Conservation (phyloP, 2,113 vertebrate genomes). For the Ornithorhynchus anatinus region DNA sequence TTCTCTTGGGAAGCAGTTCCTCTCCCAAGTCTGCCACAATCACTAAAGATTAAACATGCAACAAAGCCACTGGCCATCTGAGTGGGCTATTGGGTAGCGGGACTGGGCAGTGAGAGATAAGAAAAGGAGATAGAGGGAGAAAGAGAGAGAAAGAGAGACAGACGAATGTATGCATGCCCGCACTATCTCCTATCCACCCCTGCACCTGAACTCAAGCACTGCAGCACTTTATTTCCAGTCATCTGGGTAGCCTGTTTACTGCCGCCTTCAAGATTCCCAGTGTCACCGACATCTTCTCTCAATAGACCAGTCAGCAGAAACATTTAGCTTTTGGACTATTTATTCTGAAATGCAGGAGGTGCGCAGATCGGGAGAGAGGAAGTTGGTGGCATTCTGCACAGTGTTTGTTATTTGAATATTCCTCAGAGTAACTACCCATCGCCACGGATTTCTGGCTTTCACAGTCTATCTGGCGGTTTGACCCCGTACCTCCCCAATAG, state of each 20-base stretch:
- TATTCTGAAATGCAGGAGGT: neutral
- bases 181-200: no score
- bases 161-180: no score
- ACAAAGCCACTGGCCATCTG: neutral
- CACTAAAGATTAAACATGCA: constrained; percentile 5
- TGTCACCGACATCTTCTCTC: neutral
- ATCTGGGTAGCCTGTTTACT: neutral
- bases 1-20: neutral
- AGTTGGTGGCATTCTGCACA: neutral
- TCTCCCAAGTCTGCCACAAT: neutral
- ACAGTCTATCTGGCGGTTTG: neutral
- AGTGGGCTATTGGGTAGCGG: neutral
- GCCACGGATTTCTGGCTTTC: constrained; percentile 7
- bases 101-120: neutral
- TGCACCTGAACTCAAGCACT: neutral
- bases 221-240: neutral
- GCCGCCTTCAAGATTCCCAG: neutral
- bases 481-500: constrained; percentile 15
- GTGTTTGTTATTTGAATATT: neutral
- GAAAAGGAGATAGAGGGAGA: neutral
- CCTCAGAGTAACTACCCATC: neutral
- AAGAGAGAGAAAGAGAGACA: no score
- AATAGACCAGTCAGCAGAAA: neutral
- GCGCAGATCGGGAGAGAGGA: neutral
- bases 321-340: no score